These are phyloP conservation scores for Amorpha juglandis DNA, from an alignment of 2,888 invertebrate species.

Conservation along the genomic window DNA sequence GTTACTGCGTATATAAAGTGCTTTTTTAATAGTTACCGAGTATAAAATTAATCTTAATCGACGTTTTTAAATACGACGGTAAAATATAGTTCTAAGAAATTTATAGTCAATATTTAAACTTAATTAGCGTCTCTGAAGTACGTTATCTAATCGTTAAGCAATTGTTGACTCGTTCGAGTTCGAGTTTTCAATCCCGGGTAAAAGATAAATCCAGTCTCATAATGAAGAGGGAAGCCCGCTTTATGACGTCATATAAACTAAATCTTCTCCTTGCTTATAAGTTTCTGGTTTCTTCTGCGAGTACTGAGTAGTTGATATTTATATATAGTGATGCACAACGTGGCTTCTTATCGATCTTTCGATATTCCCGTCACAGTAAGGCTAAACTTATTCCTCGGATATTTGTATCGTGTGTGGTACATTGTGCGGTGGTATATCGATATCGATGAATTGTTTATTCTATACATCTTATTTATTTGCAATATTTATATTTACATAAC, in stretches of 20 bases:
- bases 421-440: neutral
- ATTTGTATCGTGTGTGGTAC: neutral
- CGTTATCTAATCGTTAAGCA: neutral
- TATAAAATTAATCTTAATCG: too few relatives aligned
- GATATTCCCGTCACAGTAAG: constrained; percentile 12
- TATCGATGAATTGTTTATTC: neutral
- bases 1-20: too few relatives aligned
- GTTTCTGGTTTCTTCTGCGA: neutral
- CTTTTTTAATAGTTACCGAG: too few relatives aligned
- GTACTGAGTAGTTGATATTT: neutral
- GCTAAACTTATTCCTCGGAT: neutral
- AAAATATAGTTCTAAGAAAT: too few relatives aligned
- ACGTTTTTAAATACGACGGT: too few relatives aligned
- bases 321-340: neutral
- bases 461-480: too few relatives aligned
- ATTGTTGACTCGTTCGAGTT: neutral
- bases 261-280: neutral
- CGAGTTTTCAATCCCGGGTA: neutral
- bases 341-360: neutral
- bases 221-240: neutral
- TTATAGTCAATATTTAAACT: too few relatives aligned
- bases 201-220: neutral
- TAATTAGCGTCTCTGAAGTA: too few relatives aligned
- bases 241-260: neutral
- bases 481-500: too few relatives aligned